Percentiles rank a stretch among this genome's conserved stretches.
Evolutionary conservation across 2,888 invertebrate species (phyloP).

Genomic region (Augiades crinisus): DNA sequence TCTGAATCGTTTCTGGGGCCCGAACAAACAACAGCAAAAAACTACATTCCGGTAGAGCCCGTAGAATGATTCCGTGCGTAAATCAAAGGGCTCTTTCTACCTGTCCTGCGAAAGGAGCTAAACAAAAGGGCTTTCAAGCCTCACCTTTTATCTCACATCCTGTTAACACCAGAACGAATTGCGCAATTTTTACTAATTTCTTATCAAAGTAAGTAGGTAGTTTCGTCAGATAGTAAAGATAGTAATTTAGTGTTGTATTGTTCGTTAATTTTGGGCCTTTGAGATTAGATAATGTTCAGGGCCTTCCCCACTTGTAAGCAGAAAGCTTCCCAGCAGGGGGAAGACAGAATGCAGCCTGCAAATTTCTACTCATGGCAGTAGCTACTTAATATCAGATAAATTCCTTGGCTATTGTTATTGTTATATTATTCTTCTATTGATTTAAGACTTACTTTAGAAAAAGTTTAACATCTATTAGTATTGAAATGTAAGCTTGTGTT

Average conservation of each 20-base stretch:
- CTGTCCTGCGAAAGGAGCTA: conserved; percentile 30
- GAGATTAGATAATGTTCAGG: too few species aligned
- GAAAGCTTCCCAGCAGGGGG: too few species aligned
- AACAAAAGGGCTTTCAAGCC: conserved; percentile 35
- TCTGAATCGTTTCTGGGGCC: conserved; percentile 4
- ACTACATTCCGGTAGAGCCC: conserved; percentile 30
- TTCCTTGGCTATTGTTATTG: too few species aligned
- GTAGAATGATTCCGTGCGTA: conserved; percentile 19
- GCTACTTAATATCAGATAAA: too few species aligned
- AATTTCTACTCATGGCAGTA: too few species aligned
- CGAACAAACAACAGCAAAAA: conserved; percentile 28
- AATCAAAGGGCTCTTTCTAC: conserved; percentile 28
- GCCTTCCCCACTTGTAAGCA: too few species aligned
- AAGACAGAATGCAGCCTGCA: too few species aligned
- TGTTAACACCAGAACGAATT: conserved; percentile 34
- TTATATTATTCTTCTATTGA: too few species aligned
- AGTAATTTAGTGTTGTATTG: neutral
- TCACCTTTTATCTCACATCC: conserved; percentile 31
- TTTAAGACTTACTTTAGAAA: too few species aligned
- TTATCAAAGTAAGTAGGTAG: conserved; percentile 19
- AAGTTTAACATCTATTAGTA: too few species aligned
- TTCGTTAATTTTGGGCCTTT: neutral
- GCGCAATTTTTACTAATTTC: conserved; percentile 28
- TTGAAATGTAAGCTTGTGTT: too few species aligned
- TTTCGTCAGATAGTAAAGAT: conserved; percentile 6